These are phyloP conservation scores for Eupithecia subfuscata DNA, from an alignment of 2,888 invertebrate genomes.

Conservation along the genomic window DNA sequence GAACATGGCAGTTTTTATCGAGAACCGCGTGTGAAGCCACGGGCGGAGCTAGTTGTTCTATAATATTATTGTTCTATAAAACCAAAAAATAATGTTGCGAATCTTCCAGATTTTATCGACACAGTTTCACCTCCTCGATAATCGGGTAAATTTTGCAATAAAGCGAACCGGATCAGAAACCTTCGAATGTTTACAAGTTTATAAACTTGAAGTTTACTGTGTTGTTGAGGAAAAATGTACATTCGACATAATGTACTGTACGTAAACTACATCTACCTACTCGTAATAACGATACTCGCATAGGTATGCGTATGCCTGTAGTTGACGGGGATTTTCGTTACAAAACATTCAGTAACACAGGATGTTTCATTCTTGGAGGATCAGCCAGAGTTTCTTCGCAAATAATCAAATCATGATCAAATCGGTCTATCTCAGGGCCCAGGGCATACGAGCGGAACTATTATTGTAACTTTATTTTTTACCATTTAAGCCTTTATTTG, in stretches of 20 bases:
- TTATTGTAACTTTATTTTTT: no score
- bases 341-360: neutral
- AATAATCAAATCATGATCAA: neutral
- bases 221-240: neutral
- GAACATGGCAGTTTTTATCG: neutral
- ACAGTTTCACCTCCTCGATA: neutral
- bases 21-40: neutral
- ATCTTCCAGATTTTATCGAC: neutral
- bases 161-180: slow-evolving; percentile 1
- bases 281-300: neutral
- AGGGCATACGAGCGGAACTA: no score
- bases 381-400: neutral
- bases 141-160: neutral
- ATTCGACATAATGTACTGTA: neutral
- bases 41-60: neutral
- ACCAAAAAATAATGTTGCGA: neutral
- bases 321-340: neutral
- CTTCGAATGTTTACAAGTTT: slow-evolving; percentile 2
- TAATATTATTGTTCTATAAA: neutral
- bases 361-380: neutral
- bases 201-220: neutral
- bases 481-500: no score
- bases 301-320: neutral
- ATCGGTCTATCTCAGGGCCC: no score
- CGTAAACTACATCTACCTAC: neutral